Percentiles rank a stretch among this genome's conserved stretches.
phyloP scores from a whole-genome alignment of 2,888 invertebrate species.

The Diaphora mendica region DNA sequence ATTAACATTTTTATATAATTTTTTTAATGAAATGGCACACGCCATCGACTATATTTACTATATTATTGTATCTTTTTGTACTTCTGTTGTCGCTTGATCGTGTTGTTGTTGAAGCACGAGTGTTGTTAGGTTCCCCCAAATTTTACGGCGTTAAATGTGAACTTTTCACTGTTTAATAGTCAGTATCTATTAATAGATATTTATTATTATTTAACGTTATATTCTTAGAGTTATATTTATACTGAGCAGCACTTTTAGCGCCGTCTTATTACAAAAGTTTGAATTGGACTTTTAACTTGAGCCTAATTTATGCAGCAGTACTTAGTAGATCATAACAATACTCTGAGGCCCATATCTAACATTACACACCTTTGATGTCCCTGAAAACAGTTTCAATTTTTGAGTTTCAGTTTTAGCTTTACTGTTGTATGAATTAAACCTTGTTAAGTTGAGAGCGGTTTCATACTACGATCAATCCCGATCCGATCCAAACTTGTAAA shows the following conservation, averaged over 20 bases:
- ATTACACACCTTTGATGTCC: conserved; percentile 34
- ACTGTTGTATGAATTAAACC: conserved; percentile 48
- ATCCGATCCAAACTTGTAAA: no score
- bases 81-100: conserved; percentile 83
- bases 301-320: conserved; percentile 56
- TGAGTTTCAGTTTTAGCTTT: conserved; percentile 20
- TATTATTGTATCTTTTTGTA: conserved; percentile 75
- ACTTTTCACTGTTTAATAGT: conserved; percentile 21
- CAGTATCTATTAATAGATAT: conserved; percentile 24
- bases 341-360: conserved; percentile 37
- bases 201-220: conserved; percentile 44
- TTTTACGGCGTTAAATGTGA: conserved; percentile 73
- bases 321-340: conserved; percentile 24
- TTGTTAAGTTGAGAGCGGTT: conserved; percentile 15
- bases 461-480: no score
- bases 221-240: conserved; percentile 43
- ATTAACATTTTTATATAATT: conserved; percentile 79
- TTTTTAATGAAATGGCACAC: conserved; percentile 80
- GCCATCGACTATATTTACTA: conserved; percentile 86
- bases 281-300: conserved; percentile 51
- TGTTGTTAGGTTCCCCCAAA: conserved; percentile 78
- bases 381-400: conserved; percentile 8
- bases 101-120: conserved; percentile 82
- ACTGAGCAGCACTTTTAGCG: conserved; percentile 64
- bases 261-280: conserved; percentile 52